These are phyloP conservation scores for Rafetus swinhoei DNA, from an alignment of 2,113 vertebrate genomes.

Conservation along the genomic window DNA sequence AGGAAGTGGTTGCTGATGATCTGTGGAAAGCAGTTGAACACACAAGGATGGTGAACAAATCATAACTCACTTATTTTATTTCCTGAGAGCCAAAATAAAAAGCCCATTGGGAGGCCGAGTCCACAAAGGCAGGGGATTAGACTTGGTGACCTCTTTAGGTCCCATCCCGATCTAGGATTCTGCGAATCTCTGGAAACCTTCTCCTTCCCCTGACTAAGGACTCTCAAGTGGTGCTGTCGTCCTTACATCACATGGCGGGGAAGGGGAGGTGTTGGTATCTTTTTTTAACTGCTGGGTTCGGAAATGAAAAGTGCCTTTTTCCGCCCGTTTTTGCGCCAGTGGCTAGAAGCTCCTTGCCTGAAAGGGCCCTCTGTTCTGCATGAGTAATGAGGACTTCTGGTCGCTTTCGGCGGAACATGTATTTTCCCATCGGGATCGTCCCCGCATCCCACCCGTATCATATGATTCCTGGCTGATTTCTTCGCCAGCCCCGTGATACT, in stretches of 20 bases:
- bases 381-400: conserved; percentile 65
- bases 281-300: conserved; percentile 47
- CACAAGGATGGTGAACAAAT: conserved; percentile 58
- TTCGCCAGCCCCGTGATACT: background rate
- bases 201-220: conserved; percentile 47
- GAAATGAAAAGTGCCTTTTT: conserved; percentile 66
- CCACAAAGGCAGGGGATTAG: background rate
- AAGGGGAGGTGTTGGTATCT: conserved; percentile 34
- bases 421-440: conserved; percentile 68
- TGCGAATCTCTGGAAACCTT: background rate
- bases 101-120: conserved; percentile 58
- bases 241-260: background rate
- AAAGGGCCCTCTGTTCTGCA: conserved; percentile 71
- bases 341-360: conserved; percentile 66
- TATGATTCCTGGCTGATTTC: background rate
- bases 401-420: conserved; percentile 43
- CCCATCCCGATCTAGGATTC: too few species aligned
- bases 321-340: conserved; percentile 64
- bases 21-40: conserved; percentile 19
- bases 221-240: conserved; percentile 64
- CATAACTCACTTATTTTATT: conserved; percentile 70
- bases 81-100: conserved; percentile 62
- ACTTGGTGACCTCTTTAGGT: too few species aligned
- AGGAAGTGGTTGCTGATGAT: background rate
- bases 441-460: background rate